These are phyloP conservation scores for Cremastinae sp. DNA, from an alignment of 2,888 invertebrate genomes.

Conservation along the genomic window DNA sequence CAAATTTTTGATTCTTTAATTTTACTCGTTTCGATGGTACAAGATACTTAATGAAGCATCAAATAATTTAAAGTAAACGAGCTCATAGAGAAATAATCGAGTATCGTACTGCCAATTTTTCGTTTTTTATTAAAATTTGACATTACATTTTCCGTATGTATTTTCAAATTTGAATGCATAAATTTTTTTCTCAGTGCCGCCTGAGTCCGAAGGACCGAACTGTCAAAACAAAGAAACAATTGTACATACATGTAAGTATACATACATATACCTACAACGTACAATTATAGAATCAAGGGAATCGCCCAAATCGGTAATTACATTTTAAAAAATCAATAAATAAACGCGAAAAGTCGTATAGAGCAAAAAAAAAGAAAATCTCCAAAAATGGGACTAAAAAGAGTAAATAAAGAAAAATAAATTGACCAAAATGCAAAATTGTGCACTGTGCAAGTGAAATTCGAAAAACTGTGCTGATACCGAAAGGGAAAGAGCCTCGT, in stretches of 20 bases:
- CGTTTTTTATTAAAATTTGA: too few relatives aligned
- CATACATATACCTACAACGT: conserved; percentile 43
- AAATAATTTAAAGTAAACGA: too few relatives aligned
- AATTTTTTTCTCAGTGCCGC: conserved; percentile 10
- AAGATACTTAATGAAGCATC: too few relatives aligned
- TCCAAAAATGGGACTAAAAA: conserved; percentile 23
- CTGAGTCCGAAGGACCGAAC: conserved; percentile 12
- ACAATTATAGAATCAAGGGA: conserved; percentile 38
- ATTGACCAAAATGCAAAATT: conserved; percentile 67
- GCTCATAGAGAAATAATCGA: too few relatives aligned
- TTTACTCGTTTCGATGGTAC: too few relatives aligned
- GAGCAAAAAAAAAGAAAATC: conserved; percentile 55
- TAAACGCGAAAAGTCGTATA: conserved; percentile 27
- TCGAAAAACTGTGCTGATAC: conserved; percentile 46
- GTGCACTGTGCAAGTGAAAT: conserved; percentile 59
- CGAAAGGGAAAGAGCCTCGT: conserved; percentile 24
- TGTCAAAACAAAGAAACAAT: conserved; percentile 13
- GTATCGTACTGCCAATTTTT: too few relatives aligned
- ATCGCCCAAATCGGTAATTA: conserved; percentile 14
- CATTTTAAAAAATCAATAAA: conserved; percentile 7
- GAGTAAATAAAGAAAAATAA: conserved; percentile 33
- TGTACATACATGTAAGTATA: conserved; percentile 18
- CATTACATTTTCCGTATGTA: too few relatives aligned
- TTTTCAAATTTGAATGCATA: background rate
- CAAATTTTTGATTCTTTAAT: too few relatives aligned